Evolutionary conservation across 2,113 vertebrate species (phyloP).

Genomic region (Hepsetus odoe): DNA sequence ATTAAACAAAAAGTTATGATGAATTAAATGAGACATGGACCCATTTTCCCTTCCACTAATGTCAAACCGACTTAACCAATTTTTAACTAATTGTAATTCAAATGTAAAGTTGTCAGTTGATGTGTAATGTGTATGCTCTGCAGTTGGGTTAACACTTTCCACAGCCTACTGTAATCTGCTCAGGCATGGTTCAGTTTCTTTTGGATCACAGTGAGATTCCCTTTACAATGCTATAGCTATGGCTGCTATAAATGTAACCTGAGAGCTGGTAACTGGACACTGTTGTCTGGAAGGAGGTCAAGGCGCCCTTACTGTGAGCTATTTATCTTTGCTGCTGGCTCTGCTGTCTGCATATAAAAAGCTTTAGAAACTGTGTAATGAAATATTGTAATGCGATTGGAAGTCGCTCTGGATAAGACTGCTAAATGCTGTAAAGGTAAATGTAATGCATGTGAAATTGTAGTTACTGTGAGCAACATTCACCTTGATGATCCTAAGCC

Average conservation of each 20-base stretch:
- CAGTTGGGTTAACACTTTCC: background rate
- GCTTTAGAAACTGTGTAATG: background rate
- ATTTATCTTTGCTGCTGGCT: background rate
- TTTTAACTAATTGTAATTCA: too few relatives aligned
- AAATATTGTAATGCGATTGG: too few relatives aligned
- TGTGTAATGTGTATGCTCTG: background rate
- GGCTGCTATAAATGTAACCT: slow-evolving; percentile 40
- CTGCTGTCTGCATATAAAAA: slow-evolving; percentile 11
- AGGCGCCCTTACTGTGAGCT: background rate
- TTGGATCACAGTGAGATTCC: background rate
- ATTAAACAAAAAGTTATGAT: too few relatives aligned
- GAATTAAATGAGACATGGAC: too few relatives aligned
- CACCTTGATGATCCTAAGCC: background rate
- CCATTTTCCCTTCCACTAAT: too few relatives aligned
- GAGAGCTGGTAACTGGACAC: slow-evolving; percentile 45
- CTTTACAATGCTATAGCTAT: background rate
- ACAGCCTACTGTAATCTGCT: background rate
- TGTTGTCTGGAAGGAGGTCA: slow-evolving; percentile 24
- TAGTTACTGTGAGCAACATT: background rate
- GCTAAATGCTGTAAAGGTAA: background rate
- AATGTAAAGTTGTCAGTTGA: background rate
- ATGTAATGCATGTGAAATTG: background rate
- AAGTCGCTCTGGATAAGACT: too few relatives aligned
- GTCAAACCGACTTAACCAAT: too few relatives aligned
- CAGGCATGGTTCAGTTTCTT: background rate